A percentile compares a stretch with the other conserved stretches of the same genome.
Conservation (phyloP, 1,140 invertebrate species). For the Diorhabda elongata region DNA sequence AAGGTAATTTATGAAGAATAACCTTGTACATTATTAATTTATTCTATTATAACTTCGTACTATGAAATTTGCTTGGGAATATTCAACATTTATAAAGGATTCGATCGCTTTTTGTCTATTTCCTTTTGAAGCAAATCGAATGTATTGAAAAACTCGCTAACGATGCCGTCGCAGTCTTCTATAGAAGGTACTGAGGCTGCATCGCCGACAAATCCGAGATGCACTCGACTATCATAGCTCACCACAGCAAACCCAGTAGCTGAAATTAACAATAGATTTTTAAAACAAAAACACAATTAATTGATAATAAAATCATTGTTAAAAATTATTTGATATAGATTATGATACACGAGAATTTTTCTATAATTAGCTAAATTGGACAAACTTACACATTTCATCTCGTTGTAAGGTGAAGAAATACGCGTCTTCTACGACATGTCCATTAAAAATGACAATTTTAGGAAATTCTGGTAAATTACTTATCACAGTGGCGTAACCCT, state of each 20-base stretch:
- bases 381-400: neutral
- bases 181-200: neutral
- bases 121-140: neutral
- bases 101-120: neutral
- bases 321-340: no score
- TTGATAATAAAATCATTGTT: no score
- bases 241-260: neutral
- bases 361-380: no score
- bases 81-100: neutral
- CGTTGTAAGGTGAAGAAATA: neutral
- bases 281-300: no score
- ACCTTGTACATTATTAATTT: no score
- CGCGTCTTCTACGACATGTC: neutral
- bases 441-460: neutral
- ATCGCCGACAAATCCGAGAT: neutral
- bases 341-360: no score
- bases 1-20: no score
- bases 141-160: neutral
- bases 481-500: neutral
- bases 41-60: no score
- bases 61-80: no score
- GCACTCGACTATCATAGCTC: neutral
- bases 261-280: neutral
- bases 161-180: neutral
- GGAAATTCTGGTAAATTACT: slow-evolving; percentile 2